A percentile compares a stretch with the other conserved stretches of the same genome.
These are phyloP conservation scores for Temnothorax nylanderi DNA, from an alignment of 1,140 invertebrate species.

Conservation along the genomic window DNA sequence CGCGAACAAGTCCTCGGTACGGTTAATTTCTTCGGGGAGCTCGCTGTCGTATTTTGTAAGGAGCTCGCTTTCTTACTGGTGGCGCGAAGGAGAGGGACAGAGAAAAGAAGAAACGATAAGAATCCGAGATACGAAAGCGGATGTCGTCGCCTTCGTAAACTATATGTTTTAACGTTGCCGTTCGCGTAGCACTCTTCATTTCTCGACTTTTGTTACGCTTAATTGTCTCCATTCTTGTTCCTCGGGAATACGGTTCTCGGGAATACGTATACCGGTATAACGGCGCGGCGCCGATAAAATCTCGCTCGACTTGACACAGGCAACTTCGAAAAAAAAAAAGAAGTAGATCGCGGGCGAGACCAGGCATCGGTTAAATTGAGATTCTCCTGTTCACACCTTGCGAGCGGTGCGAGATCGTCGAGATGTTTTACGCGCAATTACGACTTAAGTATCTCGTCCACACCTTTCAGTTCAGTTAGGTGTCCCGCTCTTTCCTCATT, in stretches of 20 bases:
- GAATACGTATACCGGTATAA: neutral
- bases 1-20: neutral
- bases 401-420: slow-evolving; percentile 5
- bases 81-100: neutral
- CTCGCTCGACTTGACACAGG: neutral
- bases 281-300: slow-evolving; percentile 24
- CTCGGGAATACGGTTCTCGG: neutral
- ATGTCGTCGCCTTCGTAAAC: slow-evolving; percentile 40
- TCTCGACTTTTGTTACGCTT: slow-evolving; percentile 15
- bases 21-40: slow-evolving; percentile 3
- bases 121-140: neutral
- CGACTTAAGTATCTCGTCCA: slow-evolving; percentile 15
- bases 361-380: slow-evolving; percentile 43
- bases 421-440: slow-evolving; percentile 41
- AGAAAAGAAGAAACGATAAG: neutral
- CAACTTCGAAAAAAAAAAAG: neutral
- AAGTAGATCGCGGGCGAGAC: neutral
- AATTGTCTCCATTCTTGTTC: slow-evolving; percentile 26
- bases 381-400: slow-evolving; percentile 45
- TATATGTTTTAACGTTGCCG: slow-evolving; percentile 6
- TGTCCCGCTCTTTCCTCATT: slow-evolving; percentile 64
- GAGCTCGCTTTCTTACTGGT: neutral
- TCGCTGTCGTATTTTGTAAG: slow-evolving; percentile 21
- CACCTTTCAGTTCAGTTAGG: neutral
- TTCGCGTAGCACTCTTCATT: slow-evolving; percentile 10